Percentiles rank a stretch among this genome's conserved stretches.
Conservation (phyloP, 2,888 invertebrate genomes). For the Peribatodes rhomboidaria region DNA sequence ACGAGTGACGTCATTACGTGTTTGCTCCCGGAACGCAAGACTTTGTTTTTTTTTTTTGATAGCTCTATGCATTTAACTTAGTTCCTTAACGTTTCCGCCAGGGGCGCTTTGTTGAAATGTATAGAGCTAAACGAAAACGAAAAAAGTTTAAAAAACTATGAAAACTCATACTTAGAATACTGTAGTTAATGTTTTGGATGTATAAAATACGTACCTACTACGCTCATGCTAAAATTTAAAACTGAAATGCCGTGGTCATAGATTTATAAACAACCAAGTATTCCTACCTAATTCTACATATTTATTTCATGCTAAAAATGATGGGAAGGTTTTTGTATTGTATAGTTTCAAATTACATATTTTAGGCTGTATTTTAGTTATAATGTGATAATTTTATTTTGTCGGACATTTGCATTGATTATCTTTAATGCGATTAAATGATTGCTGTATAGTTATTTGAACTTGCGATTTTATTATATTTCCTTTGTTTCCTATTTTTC, state of each 20-base stretch:
- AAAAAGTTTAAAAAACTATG: too few relatives aligned
- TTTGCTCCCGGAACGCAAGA: too few relatives aligned
- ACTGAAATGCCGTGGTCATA: not conserved
- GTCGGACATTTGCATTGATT: slow-evolving; percentile 20
- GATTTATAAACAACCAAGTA: not conserved
- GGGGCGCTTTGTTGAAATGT: too few relatives aligned
- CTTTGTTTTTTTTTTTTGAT: too few relatives aligned
- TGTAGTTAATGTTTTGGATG: not conserved
- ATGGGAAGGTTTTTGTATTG: slow-evolving; percentile 20
- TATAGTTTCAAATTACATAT: slow-evolving; percentile 27
- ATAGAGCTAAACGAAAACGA: too few relatives aligned
- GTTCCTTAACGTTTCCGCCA: too few relatives aligned
- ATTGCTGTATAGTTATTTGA: slow-evolving; percentile 13
- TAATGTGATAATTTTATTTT: slow-evolving; percentile 27
- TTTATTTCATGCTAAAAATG: slow-evolving; percentile 10
- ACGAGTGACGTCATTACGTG: too few relatives aligned
- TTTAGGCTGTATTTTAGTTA: slow-evolving; percentile 20
- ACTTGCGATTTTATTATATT: not conserved
- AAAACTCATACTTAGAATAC: too few relatives aligned
- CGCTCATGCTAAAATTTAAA: not conserved
- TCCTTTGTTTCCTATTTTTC: not conserved
- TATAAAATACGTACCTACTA: not conserved
- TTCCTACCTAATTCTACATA: not conserved
- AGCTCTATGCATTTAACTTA: too few relatives aligned
- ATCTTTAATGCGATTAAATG: slow-evolving; percentile 29